These are phyloP conservation scores for Diaperis boleti DNA, from an alignment of 2,888 invertebrate species.

Conservation along the genomic window DNA sequence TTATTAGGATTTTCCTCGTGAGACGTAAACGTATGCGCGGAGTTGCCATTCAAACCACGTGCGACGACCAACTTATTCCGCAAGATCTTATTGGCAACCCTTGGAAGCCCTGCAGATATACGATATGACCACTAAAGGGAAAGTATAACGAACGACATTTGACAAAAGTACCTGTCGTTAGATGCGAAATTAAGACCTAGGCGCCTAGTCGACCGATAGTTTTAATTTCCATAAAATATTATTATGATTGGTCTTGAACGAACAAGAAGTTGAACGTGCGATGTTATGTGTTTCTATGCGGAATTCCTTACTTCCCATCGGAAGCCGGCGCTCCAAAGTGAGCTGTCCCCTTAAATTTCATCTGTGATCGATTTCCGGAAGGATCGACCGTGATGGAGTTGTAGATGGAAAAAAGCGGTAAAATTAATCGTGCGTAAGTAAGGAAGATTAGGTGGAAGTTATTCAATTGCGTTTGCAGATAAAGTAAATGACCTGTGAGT, in stretches of 20 bases:
- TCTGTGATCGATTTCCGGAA: conserved; percentile 16
- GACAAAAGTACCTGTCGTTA: background rate
- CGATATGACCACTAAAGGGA: conserved; percentile 5
- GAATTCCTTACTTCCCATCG: background rate
- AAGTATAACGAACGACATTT: conserved; percentile 32
- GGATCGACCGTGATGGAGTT: conserved; percentile 37
- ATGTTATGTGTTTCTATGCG: too few species aligned
- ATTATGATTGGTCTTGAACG: too few species aligned
- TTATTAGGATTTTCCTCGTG: conserved; percentile 41
- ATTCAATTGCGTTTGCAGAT: conserved; percentile 50
- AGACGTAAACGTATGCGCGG: conserved; percentile 39
- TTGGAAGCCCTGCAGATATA: conserved; percentile 31
- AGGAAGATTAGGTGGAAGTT: conserved; percentile 53
- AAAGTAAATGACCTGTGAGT: conserved; percentile 51
- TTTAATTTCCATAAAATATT: too few species aligned
- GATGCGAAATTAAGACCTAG: background rate
- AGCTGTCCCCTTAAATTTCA: conserved; percentile 15
- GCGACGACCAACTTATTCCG: conserved; percentile 32
- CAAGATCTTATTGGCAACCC: conserved; percentile 39
- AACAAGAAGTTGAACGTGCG: too few species aligned
- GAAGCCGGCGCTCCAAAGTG: background rate
- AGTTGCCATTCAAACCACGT: conserved; percentile 38
- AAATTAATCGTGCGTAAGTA: conserved; percentile 52
- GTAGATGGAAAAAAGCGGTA: conserved; percentile 46
- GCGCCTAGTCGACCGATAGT: too few species aligned